These are phyloP conservation scores for Eremophila alpestris DNA, from an alignment of 2,797 vertebrate genomes.

Conservation along the genomic window DNA sequence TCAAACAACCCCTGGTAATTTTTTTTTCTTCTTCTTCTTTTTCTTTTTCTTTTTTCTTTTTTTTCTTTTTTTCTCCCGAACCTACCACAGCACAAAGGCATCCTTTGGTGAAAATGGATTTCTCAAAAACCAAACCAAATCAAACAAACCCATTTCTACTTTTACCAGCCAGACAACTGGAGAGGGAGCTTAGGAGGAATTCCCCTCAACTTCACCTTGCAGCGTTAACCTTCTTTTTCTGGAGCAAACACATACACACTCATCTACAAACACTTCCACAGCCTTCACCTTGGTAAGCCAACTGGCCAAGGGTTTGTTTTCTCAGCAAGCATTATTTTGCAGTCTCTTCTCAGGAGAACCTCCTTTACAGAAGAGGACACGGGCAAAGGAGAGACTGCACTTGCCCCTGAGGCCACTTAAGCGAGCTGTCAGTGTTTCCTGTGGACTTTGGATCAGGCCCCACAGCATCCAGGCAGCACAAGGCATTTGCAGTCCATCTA, in stretches of 20 bases:
- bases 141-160: slow-evolving; percentile 59
- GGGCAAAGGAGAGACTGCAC: neutral
- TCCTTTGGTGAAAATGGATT: slow-evolving; percentile 29
- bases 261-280: neutral
- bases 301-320: neutral
- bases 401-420: slow-evolving; percentile 22
- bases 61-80: neutral
- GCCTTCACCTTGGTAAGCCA: neutral
- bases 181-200: slow-evolving; percentile 31
- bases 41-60: neutral
- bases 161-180: slow-evolving; percentile 32
- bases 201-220: slow-evolving; percentile 44
- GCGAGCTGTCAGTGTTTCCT: neutral
- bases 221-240: neutral
- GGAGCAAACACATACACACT: neutral
- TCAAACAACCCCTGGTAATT: slow-evolving; percentile 55
- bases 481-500: slow-evolving; percentile 35
- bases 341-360: neutral
- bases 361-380: neutral
- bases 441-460: slow-evolving; percentile 52
- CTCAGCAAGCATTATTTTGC: neutral
- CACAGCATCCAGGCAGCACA: slow-evolving; percentile 45
- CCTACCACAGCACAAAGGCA: slow-evolving; percentile 53
- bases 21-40: neutral
- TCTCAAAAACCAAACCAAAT: slow-evolving; percentile 51